Evolutionary conservation across 2,888 invertebrate genomes (phyloP).

Genomic region (Spodoptera picta): DNA sequence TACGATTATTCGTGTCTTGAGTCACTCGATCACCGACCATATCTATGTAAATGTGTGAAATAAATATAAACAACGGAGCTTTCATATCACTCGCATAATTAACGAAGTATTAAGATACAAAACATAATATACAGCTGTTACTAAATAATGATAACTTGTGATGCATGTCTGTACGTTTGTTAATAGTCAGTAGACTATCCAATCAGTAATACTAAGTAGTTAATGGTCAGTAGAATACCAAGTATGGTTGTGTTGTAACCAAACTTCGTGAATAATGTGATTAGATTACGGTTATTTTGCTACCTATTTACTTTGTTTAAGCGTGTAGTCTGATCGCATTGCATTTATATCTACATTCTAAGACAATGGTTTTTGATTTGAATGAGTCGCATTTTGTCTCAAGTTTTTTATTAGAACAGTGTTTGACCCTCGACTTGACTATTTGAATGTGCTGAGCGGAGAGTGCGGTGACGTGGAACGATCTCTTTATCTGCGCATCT

Average conservation of each 20-base stretch:
- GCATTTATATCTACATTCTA: no score
- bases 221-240: no score
- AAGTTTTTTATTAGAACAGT: no score
- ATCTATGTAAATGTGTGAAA: constrained; percentile 18
- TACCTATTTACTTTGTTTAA: no score
- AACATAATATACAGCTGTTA: not conserved
- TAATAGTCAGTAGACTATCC: no score
- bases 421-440: no score
- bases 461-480: constrained; percentile 2
- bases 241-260: not conserved
- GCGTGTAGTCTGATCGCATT: not conserved
- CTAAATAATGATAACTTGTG: not conserved
- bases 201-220: no score
- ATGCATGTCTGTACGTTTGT: constrained; percentile 7
- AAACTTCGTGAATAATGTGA: no score
- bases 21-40: not conserved
- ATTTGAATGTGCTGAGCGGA: not conserved
- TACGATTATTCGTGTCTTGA: constrained; percentile 6
- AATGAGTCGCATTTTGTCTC: no score
- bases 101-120: constrained; percentile 3
- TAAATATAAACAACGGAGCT: constrained; percentile 10
- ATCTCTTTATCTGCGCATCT: constrained; percentile 26
- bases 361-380: no score
- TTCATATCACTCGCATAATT: constrained; percentile 8
- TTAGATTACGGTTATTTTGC: not conserved